These are phyloP conservation scores for Eupeodes latifasciatus DNA, from an alignment of 2,888 invertebrate species.

Conservation along the genomic window DNA sequence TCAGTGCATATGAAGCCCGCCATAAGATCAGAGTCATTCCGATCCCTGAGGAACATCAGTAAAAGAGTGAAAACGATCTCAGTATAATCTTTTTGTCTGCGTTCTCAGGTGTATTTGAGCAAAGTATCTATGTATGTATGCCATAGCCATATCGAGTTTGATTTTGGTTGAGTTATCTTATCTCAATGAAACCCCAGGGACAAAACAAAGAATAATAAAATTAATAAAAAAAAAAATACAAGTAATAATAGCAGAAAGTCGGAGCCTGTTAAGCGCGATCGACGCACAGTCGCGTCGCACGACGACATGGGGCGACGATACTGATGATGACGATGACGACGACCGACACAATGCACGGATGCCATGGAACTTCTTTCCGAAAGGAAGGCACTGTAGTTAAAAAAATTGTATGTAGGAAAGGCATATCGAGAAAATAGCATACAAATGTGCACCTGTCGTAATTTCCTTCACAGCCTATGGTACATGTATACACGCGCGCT, in stretches of 20 bases:
- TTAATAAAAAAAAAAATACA: slow-evolving; percentile 36
- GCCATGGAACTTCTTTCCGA: slow-evolving; percentile 11
- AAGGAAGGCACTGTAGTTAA: slow-evolving; percentile 13
- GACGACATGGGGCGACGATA: slow-evolving; percentile 10
- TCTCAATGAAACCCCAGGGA: slow-evolving; percentile 53
- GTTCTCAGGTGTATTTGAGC: slow-evolving; percentile 10
- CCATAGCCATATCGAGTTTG: slow-evolving; percentile 29
- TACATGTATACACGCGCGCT: slow-evolving; percentile 30
- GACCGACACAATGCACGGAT: slow-evolving; percentile 4
- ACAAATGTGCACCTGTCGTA: slow-evolving; percentile 70
- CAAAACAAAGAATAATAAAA: slow-evolving; percentile 62
- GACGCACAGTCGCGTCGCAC: not conserved
- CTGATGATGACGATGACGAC: not conserved
- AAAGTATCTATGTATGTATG: slow-evolving; percentile 22
- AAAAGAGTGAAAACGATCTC: slow-evolving; percentile 25
- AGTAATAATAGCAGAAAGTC: slow-evolving; percentile 31
- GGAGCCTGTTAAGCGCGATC: slow-evolving; percentile 43
- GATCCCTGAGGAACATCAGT: slow-evolving; percentile 1
- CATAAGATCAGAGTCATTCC: not conserved
- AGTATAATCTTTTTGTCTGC: slow-evolving; percentile 19
- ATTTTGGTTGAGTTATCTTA: slow-evolving; percentile 56
- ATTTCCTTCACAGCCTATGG: slow-evolving; percentile 49
- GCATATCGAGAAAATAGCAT: slow-evolving; percentile 40
- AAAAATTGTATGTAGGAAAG: too few relatives aligned
- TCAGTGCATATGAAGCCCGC: slow-evolving; percentile 12